phyloP scores from a whole-genome alignment of 2,113 vertebrate species.

The Cariama cristata region DNA sequence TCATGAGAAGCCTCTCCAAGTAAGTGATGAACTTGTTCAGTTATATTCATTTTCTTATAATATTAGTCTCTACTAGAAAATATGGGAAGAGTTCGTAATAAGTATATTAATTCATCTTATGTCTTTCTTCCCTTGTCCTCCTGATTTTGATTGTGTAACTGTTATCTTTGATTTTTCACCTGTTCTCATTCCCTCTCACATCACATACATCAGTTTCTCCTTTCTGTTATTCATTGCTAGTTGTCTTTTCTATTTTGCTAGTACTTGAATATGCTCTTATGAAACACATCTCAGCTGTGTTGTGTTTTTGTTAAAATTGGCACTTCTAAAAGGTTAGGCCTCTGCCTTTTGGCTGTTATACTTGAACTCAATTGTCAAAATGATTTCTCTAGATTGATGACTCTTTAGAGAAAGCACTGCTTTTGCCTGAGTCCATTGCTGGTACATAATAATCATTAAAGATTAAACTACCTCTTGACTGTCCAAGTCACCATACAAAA shows the following conservation, averaged over 20 bases:
- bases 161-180: background rate
- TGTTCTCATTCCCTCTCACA: background rate
- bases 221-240: background rate
- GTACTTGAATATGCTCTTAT: constrained; percentile 17
- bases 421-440: background rate
- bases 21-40: background rate
- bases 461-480: background rate
- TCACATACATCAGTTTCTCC: background rate
- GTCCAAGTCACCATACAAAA: background rate
- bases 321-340: constrained; percentile 51
- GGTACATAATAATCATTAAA: constrained; percentile 1
- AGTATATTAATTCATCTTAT: background rate
- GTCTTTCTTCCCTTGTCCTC: background rate
- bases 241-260: constrained; percentile 11
- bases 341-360: constrained; percentile 59
- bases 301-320: constrained; percentile 57
- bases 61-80: background rate
- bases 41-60: background rate
- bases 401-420: background rate
- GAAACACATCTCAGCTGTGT: constrained; percentile 6
- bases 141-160: background rate
- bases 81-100: background rate
- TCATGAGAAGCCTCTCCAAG: background rate
- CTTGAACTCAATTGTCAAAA: constrained; percentile 60
- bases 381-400: constrained; percentile 50